A percentile compares a stretch with the other conserved stretches of the same genome.
Evolutionary conservation across 2,797 vertebrate genomes (phyloP).

Genomic region (Buphagus erythrorhynchus): DNA sequence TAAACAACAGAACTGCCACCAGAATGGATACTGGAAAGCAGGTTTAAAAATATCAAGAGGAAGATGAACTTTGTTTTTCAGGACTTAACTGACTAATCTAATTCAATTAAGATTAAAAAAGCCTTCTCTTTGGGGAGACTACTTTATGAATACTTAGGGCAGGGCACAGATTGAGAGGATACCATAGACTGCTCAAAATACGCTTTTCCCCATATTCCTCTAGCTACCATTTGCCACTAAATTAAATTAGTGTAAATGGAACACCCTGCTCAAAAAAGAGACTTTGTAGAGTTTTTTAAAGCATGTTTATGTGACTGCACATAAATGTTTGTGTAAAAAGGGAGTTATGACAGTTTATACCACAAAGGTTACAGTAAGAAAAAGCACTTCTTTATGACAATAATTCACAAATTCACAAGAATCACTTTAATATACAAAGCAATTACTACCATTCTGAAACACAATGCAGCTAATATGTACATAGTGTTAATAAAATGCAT

Average conservation of each 20-base stretch:
- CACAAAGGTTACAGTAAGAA: constrained; percentile 86
- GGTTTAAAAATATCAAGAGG: background rate
- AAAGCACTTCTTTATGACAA: constrained; percentile 82
- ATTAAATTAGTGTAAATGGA: background rate
- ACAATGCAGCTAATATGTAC: constrained; percentile 85
- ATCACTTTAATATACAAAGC: constrained; percentile 87
- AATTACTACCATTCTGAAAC: constrained; percentile 82
- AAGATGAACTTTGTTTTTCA: background rate
- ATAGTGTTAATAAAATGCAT: constrained; percentile 85
- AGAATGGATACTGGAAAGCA: background rate
- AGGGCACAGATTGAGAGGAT: background rate
- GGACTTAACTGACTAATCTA: background rate
- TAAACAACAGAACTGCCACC: background rate
- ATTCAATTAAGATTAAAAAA: background rate
- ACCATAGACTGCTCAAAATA: background rate
- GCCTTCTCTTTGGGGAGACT: background rate
- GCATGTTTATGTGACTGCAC: constrained; percentile 84
- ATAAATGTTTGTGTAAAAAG: constrained; percentile 85
- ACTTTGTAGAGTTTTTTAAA: constrained; percentile 77
- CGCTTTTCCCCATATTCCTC: background rate
- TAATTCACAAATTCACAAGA: constrained; percentile 86
- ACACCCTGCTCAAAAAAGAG: constrained; percentile 72
- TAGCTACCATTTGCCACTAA: background rate
- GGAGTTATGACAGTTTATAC: constrained; percentile 82
- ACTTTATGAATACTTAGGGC: background rate